phyloP scores from a whole-genome alignment of 1,140 invertebrate genomes.

The Capitella teleta region DNA sequence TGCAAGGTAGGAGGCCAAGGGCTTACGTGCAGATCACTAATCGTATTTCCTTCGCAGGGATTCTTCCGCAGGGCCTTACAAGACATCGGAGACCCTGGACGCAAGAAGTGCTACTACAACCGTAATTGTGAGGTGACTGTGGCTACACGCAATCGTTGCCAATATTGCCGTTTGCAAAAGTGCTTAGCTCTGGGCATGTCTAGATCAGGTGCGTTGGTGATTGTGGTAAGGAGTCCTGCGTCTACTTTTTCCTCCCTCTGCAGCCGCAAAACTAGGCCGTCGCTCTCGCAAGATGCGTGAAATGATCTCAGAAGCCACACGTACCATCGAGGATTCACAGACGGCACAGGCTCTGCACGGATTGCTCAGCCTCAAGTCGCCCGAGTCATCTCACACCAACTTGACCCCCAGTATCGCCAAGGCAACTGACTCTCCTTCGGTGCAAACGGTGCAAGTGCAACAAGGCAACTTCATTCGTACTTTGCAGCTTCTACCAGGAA shows the following conservation, averaged over 20 bases:
- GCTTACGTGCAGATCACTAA: not conserved
- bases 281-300: slow-evolving; percentile 40
- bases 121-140: slow-evolving; percentile 97
- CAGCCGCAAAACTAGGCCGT: slow-evolving; percentile 40
- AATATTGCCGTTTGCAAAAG: slow-evolving; percentile 98
- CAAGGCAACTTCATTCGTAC: no score
- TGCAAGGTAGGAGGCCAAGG: slow-evolving; percentile 33
- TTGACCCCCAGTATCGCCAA: no score
- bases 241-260: slow-evolving; percentile 11
- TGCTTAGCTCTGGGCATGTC: slow-evolving; percentile 98
- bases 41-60: slow-evolving; percentile 51
- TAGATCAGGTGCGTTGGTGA: slow-evolving; percentile 74
- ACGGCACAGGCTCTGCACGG: slow-evolving; percentile 40
- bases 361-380: slow-evolving; percentile 35
- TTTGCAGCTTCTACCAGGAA: no score
- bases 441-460: no score
- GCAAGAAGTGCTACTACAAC: slow-evolving; percentile 94
- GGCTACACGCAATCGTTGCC: slow-evolving; percentile 95
- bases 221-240: not conserved
- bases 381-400: slow-evolving; percentile 15
- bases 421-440: no score
- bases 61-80: slow-evolving; percentile 95
- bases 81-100: slow-evolving; percentile 50
- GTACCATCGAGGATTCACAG: slow-evolving; percentile 39
- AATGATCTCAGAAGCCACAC: slow-evolving; percentile 25